A percentile compares a stretch with the other conserved stretches of the same genome.
phyloP scores from a whole-genome alignment of 2,113 vertebrate species.

The Etia nguti region DNA sequence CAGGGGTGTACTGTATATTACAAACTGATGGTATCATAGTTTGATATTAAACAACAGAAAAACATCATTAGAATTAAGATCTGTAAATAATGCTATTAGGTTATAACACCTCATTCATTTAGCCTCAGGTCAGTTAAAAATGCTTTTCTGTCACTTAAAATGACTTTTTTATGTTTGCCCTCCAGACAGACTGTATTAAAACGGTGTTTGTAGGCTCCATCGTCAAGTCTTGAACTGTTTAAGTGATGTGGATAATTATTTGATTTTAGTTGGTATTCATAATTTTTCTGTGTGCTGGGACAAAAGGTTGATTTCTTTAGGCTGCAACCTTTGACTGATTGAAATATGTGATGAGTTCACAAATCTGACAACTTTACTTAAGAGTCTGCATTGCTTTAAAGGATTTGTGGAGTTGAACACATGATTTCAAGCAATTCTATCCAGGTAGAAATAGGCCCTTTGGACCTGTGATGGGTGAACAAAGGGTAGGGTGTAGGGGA shows the following conservation, averaged over 20 bases:
- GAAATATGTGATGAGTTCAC: not conserved
- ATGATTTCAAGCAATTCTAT: constrained; percentile 1
- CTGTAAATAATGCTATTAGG: not conserved
- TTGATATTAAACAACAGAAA: not conserved
- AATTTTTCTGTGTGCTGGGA: not conserved
- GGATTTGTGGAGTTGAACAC: not conserved
- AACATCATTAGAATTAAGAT: not conserved
- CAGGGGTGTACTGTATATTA: not conserved
- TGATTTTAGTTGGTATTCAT: not conserved
- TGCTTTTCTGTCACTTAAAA: not conserved
- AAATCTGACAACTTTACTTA: not conserved
- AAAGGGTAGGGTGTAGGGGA: constrained; percentile 12
- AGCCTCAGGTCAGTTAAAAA: not conserved
- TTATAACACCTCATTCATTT: not conserved
- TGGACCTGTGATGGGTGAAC: not conserved
- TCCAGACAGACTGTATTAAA: not conserved
- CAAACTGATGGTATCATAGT: not conserved
- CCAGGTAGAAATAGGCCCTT: constrained; percentile 6
- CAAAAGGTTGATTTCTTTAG: not conserved
- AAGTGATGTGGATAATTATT: not conserved
- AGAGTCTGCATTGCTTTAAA: not conserved
- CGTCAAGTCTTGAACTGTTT: not conserved
- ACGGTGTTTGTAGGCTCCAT: accelerated
- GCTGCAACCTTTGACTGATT: not conserved
- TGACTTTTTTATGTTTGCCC: not conserved